phyloP scores from a whole-genome alignment of 2,113 vertebrate genomes.

The Silurus glanis region DNA sequence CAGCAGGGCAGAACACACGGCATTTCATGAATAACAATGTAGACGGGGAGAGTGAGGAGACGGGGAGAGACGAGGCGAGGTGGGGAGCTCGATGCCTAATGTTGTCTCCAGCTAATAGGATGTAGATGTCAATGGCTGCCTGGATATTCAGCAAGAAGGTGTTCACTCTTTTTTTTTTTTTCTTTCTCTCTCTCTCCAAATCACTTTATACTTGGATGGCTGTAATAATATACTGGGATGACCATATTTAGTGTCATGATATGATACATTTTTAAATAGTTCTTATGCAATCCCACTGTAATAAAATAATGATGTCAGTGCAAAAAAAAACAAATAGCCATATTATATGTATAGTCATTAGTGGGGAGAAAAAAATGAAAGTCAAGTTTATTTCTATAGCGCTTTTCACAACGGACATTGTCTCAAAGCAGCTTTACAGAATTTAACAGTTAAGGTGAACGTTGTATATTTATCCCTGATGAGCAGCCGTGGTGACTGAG shows the following conservation, averaged over 20 bases:
- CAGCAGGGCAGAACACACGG: slow-evolving; percentile 52
- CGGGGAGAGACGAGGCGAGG: neutral
- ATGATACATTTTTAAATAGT: neutral
- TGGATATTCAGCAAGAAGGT: neutral
- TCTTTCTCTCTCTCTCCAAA: neutral
- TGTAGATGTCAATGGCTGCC: neutral
- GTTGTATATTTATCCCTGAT: too few relatives aligned
- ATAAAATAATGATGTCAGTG: neutral
- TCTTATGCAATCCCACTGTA: neutral
- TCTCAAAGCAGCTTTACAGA: too few relatives aligned
- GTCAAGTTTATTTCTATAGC: too few relatives aligned
- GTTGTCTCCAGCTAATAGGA: slow-evolving; percentile 4
- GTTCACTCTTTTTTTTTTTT: neutral
- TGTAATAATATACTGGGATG: neutral
- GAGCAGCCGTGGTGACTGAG: too few relatives aligned
- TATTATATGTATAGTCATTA: too few relatives aligned
- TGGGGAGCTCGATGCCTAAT: neutral
- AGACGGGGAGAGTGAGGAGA: slow-evolving; percentile 1
- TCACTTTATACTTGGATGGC: too few relatives aligned
- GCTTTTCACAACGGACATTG: too few relatives aligned
- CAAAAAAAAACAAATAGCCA: too few relatives aligned
- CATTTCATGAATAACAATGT: slow-evolving; percentile 78
- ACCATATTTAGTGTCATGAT: neutral
- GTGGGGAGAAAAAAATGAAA: too few relatives aligned
- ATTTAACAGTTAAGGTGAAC: too few relatives aligned